Evolutionary conservation across 2,797 vertebrate species (phyloP).

Genomic region (Rhabdomys pumilio): DNA sequence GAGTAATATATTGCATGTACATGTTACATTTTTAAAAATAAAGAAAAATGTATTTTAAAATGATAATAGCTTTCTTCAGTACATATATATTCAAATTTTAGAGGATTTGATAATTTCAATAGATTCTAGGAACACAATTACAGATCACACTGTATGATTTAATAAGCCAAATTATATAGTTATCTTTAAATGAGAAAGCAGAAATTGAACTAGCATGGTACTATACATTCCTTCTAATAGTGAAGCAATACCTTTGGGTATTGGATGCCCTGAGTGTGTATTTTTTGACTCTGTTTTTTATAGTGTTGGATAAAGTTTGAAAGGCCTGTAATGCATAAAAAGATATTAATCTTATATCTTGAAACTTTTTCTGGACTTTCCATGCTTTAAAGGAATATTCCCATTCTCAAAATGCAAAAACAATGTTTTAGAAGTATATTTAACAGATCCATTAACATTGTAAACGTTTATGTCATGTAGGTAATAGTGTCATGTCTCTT

Average conservation of each 20-base stretch:
- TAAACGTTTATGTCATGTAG: background rate
- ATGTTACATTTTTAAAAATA: background rate
- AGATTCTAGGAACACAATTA: background rate
- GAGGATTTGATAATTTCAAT: background rate
- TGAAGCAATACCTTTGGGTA: background rate
- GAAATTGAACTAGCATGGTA: background rate
- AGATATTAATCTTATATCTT: background rate
- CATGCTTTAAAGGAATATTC: background rate
- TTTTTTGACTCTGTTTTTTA: background rate
- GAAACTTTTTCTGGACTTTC: background rate
- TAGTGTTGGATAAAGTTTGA: background rate
- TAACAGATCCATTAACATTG: background rate
- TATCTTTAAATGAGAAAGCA: background rate
- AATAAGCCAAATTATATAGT: background rate
- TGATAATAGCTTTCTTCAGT: background rate
- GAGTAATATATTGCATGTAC: background rate
- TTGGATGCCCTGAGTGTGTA: background rate
- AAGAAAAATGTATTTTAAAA: background rate
- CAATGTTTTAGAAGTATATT: background rate
- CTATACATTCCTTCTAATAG: background rate
- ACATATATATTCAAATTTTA: background rate
- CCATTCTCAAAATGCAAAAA: background rate
- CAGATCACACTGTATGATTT: background rate
- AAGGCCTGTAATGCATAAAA: background rate
- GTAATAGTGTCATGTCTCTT: background rate